Conservation (phyloP, 2,113 vertebrate genomes). For the Seriola rivoliana region DNA sequence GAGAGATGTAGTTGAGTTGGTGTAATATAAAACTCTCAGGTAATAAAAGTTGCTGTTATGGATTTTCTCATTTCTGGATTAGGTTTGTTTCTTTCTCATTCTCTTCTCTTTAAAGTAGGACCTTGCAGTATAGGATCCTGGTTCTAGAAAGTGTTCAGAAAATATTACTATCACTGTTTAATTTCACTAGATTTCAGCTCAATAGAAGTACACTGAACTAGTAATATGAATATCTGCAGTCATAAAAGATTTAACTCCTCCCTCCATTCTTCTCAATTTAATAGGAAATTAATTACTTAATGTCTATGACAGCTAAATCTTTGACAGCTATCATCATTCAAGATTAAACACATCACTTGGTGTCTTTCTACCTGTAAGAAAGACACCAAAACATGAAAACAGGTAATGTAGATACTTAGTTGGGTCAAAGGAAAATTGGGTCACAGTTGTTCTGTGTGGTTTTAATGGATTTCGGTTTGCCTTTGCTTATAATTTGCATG, state of each 20-base stretch:
- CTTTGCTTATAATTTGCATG: slow-evolving; percentile 20
- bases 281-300: neutral
- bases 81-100: slow-evolving; percentile 7
- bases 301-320: neutral
- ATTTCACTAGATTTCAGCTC: neutral
- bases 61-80: slow-evolving; percentile 28
- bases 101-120: slow-evolving; percentile 9
- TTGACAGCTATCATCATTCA: neutral
- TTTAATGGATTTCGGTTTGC: neutral
- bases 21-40: slow-evolving; percentile 36
- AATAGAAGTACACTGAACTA: neutral
- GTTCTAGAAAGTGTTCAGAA: neutral
- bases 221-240: neutral
- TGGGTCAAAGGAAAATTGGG: neutral
- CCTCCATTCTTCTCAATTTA: neutral
- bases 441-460: neutral
- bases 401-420: neutral
- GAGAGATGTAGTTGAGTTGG: slow-evolving; percentile 2
- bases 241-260: neutral
- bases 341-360: neutral
- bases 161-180: neutral
- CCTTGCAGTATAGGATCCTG: neutral
- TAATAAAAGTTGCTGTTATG: slow-evolving; percentile 33
- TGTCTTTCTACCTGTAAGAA: neutral
- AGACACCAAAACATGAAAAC: neutral